Conservation (phyloP, 53 echinoderm and acorn worm genomes). For the Crossaster papposus region DNA sequence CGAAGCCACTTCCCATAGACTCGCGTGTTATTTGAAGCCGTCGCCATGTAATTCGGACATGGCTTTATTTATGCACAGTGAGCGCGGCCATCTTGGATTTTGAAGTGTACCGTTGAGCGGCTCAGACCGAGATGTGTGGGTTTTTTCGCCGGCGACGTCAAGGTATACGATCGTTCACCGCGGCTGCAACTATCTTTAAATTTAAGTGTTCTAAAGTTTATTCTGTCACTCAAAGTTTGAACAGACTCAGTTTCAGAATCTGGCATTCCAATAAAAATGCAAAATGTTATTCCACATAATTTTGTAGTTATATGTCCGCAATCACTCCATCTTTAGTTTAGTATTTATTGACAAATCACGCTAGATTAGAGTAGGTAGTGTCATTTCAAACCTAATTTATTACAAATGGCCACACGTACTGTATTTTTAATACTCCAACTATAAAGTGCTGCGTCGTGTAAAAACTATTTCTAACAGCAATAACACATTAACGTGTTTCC, state of each 20-base stretch:
- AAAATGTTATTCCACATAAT: background rate
- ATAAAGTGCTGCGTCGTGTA: background rate
- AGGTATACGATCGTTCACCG: too few relatives aligned
- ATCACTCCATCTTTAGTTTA: background rate
- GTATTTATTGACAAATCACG: background rate
- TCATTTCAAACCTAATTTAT: background rate
- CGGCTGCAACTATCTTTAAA: too few relatives aligned
- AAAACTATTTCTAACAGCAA: background rate
- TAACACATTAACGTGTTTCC: background rate
- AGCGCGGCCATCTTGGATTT: background rate
- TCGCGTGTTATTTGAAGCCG: too few relatives aligned
- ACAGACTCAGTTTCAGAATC: background rate
- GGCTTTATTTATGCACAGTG: too few relatives aligned
- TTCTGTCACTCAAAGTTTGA: background rate
- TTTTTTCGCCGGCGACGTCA: too few relatives aligned
- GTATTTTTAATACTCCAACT: background rate
- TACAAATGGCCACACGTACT: conserved; percentile 2
- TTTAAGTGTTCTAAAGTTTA: background rate
- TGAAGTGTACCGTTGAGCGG: too few relatives aligned
- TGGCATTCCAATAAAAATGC: conserved; percentile 22
- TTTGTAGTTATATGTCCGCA: background rate
- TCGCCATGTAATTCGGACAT: too few relatives aligned
- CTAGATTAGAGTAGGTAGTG: background rate
- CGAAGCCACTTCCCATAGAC: too few relatives aligned
- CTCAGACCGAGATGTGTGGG: too few relatives aligned